Base-by-base conservation (phyloP, 1,140 invertebrate species). In the Heliothis virescens region DNA sequence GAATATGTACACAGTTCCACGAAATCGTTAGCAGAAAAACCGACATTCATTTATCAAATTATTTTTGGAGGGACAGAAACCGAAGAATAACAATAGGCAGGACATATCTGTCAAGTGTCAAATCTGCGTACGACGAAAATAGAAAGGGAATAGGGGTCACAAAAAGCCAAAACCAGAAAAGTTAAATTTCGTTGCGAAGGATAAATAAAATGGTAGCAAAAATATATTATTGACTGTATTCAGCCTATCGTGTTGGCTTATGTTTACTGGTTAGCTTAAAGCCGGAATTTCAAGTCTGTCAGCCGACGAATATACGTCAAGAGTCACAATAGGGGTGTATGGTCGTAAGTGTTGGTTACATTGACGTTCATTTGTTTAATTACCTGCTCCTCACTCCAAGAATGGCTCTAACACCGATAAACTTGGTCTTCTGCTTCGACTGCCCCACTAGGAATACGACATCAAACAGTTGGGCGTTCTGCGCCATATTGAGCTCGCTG, bases 401-500 rank as follows among this genome's bases (percentile, higher is more conserved):
- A 85, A 99, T 99, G 7, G 98, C 98, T 86, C 98, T 94, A 3
- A 99, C 98, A 0, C 98, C 98, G 81, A 98, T 98, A 82, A 99
- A 97, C 89, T 97, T 96, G 21, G 97, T 97, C 95, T 99, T 99
- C 89, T 98, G 97, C 86, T 98, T 98, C 52, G 97, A 97, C 85
- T 98, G 98, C 2, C 98, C 98, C 26, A 99, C 98, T 78, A 98
- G 94, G 92, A 99, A 99, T 5, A 97, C 96, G 0, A 99, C 98
- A 89, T 99, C 98, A 91, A 99, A 99, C 1, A 99, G 95, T 91
- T 97, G 97, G 18, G 97, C 96, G 85, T 97, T 98, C 80, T 96
- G 92, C 53, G 96, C 95, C 67, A 95, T 93, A 83, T 97, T 98
- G 72, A 96, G 95, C 85, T 97, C 96, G 83, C 95, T 96, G 90